Base-by-base conservation (phyloP, 2,888 invertebrate species). In the Arge pagana region DNA sequence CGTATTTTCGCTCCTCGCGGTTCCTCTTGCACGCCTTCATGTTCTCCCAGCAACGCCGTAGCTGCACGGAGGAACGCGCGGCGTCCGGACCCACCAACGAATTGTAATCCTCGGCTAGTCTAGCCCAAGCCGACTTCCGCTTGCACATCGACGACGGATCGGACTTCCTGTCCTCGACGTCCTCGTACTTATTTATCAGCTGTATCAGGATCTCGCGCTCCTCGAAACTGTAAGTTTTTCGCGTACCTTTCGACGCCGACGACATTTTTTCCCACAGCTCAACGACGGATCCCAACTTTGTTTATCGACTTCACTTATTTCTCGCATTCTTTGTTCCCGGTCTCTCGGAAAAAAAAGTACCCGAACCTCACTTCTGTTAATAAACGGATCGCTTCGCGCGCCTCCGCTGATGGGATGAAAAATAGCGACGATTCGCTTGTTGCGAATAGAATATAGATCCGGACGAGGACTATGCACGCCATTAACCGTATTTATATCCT, bases 191-290 rank as follows among this genome's bases (percentile, higher is more conserved):
- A 37, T 63, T 66, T 52, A 68, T 68, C 43, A 68, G 26, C 13
- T 60, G 61, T 40, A 68, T 67, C 15, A 68, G 41, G 23, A 68
- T 62, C 28, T 67, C 66, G 3, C 68, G 56, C 23, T 68, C 68
- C 39, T 67, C 68, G 36, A 68, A 68, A 41, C 68, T 68, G 37
- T 68, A 68, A 4, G 68, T 68, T 59, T 68, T 68, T 21, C 68
- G 62, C 1, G 68, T 68, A 11, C 66, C 64, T 30, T 67, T 68
- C 31, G 61, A 31, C 51, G 65, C 55, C 16, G 60, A 52, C 45
- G 45, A 45, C 45, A 45, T 45, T 31, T 23, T 41, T 7, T 26
- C n/a, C n/a, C n/a, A n/a, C n/a, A n/a, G n/a, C n/a, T n/a, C n/a
- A n/a, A n/a, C n/a, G n/a, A n/a, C n/a, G n/a, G n/a, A n/a, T n/a